Conservation (phyloP, 2,797 vertebrate species). For the Sebastes elongatus region DNA sequence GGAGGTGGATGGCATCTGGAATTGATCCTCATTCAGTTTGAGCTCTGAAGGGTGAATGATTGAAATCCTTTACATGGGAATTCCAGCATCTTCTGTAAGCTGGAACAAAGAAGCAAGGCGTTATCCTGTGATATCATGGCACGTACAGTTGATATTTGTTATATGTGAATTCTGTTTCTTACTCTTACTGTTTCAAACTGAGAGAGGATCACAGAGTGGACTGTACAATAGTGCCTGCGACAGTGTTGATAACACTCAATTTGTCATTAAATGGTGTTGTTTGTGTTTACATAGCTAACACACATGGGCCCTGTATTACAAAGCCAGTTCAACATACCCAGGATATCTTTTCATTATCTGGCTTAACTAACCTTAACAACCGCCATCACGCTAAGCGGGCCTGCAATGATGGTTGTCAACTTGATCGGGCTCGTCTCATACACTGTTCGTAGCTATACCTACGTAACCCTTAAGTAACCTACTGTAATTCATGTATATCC, state of each 20-base stretch:
- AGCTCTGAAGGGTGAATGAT: neutral
- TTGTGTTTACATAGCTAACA: neutral
- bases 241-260: neutral
- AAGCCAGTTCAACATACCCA: neutral
- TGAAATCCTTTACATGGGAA: constrained; percentile 2
- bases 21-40: neutral
- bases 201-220: constrained; percentile 13
- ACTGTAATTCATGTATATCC: too few relatives aligned
- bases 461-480: neutral
- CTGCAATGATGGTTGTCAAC: neutral
- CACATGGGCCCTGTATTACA: neutral
- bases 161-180: constrained; percentile 20
- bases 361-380: neutral
- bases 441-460: too few relatives aligned
- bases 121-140: constrained; percentile 25
- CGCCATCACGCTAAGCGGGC: neutral
- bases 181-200: neutral
- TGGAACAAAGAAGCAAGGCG: constrained; percentile 6
- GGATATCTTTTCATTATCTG: too few relatives aligned
- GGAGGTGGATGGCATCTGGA: neutral
- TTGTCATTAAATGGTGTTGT: neutral
- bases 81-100: constrained; percentile 14
- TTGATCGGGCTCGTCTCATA: too few relatives aligned
- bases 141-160: constrained; percentile 30
- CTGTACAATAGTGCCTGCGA: constrained; percentile 24